These are phyloP conservation scores for Tupaia tana DNA, from an alignment of 2,113 vertebrate genomes.

Conservation along the genomic window DNA sequence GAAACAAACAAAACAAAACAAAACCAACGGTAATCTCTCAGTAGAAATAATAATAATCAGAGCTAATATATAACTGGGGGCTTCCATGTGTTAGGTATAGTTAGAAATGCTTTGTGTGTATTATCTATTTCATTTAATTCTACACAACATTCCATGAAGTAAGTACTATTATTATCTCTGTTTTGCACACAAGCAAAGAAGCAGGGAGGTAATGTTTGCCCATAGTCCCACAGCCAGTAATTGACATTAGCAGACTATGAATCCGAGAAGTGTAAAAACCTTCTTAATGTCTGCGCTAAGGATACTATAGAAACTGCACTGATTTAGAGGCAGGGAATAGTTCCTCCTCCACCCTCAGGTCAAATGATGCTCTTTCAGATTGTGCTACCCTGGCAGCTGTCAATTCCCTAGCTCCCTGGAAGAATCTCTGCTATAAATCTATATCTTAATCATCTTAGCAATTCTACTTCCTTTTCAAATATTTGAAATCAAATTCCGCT, in stretches of 20 bases:
- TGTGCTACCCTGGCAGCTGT: background rate
- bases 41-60: slow-evolving; percentile 3
- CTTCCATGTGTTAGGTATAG: background rate
- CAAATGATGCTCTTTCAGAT: background rate
- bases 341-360: background rate
- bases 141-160: background rate
- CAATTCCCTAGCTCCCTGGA: background rate
- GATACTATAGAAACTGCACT: background rate
- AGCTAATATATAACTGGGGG: background rate
- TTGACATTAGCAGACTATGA: background rate
- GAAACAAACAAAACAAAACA: too few species aligned
- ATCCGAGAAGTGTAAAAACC: background rate
- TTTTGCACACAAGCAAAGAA: background rate
- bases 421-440: background rate
- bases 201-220: background rate
- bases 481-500: background rate
- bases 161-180: background rate
- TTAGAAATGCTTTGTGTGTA: background rate
- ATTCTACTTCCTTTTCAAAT: slow-evolving; percentile 4
- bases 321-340: background rate
- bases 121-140: background rate
- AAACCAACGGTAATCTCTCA: background rate
- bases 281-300: background rate
- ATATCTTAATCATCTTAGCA: background rate
- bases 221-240: background rate